These are phyloP conservation scores for Enteromius viviparus DNA, from an alignment of 2,797 vertebrate genomes.

Conservation along the genomic window DNA sequence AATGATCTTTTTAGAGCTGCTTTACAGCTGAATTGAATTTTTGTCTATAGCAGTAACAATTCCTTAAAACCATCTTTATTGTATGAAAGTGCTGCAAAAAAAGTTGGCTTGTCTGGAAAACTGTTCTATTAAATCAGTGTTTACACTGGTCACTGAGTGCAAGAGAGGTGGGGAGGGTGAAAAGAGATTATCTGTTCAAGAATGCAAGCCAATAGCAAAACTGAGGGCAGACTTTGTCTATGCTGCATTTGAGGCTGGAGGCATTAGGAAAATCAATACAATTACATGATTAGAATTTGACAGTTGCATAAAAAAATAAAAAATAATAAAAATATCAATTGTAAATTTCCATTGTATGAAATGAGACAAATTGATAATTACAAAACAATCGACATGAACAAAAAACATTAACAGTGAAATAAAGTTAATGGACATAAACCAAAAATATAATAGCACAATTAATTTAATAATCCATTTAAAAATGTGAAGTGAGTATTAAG, in stretches of 20 bases:
- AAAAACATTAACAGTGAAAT: too few species aligned
- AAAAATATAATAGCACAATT: not conserved
- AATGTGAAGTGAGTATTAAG: too few species aligned
- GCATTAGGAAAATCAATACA: not conserved
- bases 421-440: too few species aligned
- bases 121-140: not conserved
- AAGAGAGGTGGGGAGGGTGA: conserved; percentile 10
- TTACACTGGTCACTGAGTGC: conserved; percentile 30
- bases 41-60: not conserved
- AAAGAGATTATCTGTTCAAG: conserved; percentile 47
- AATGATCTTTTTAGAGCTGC: not conserved
- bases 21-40: not conserved
- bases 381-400: too few species aligned
- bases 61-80: not conserved
- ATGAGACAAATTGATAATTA: too few species aligned
- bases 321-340: too few species aligned
- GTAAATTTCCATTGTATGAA: too few species aligned
- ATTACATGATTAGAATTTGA: not conserved
- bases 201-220: conserved; percentile 28
- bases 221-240: conserved; percentile 17
- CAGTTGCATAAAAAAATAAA: not conserved
- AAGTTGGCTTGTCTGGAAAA: not conserved
- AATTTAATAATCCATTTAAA: too few species aligned
- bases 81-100: not conserved
- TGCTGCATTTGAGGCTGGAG: not conserved